Conservation (phyloP, 2,113 vertebrate genomes). For the Pipra filicauda region DNA sequence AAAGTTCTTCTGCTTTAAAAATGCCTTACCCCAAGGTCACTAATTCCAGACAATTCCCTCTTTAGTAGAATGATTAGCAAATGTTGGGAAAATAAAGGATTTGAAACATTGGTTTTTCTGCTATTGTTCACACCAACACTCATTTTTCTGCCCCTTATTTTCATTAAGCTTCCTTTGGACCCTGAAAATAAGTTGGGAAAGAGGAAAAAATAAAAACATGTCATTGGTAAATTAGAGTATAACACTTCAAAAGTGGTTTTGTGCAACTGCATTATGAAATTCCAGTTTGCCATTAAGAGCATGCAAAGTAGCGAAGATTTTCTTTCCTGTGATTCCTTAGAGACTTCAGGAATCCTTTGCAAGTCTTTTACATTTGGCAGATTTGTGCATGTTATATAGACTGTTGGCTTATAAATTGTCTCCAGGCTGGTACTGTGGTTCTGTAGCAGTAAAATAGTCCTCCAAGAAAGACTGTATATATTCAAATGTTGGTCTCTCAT, state of each 20-base stretch:
- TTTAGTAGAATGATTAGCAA: slow-evolving; percentile 4
- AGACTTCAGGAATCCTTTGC: slow-evolving; percentile 63
- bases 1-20: slow-evolving; percentile 50
- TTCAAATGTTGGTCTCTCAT: slow-evolving; percentile 96
- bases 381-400: slow-evolving; percentile 69
- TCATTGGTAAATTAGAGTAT: slow-evolving; percentile 74
- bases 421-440: slow-evolving; percentile 96
- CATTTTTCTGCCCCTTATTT: slow-evolving; percentile 17
- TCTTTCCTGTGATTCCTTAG: slow-evolving; percentile 72
- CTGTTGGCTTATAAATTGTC: slow-evolving; percentile 88
- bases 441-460: slow-evolving; percentile 97
- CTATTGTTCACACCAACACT: slow-evolving; percentile 28
- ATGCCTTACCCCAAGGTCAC: background rate
- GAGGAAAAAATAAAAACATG: slow-evolving; percentile 35
- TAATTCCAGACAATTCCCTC: slow-evolving; percentile 32
- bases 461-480: slow-evolving; percentile 96
- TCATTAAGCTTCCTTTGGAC: slow-evolving; percentile 72
- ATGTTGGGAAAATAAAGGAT: slow-evolving; percentile 32
- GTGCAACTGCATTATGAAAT: slow-evolving; percentile 77
- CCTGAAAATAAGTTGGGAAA: slow-evolving; percentile 66
- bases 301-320: slow-evolving; percentile 72
- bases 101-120: slow-evolving; percentile 17
- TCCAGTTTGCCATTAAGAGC: slow-evolving; percentile 81
- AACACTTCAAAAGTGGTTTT: slow-evolving; percentile 82
- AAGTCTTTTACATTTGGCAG: slow-evolving; percentile 76